Evolutionary conservation across 2,113 vertebrate species (phyloP).

Genomic region (Trichechus manatus): DNA sequence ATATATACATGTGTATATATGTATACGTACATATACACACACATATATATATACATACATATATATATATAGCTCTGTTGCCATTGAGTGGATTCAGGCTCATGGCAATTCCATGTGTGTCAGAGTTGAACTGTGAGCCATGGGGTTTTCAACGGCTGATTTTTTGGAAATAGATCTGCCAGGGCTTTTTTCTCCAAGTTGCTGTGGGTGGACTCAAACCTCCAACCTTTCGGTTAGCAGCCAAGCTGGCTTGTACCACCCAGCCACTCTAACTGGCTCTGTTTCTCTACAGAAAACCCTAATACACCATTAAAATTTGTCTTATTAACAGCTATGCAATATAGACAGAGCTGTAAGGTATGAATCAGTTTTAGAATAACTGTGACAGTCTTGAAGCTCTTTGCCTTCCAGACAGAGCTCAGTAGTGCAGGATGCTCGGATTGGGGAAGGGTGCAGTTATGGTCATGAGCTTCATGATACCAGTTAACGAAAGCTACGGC

Average conservation of each 20-base stretch:
- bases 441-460: neutral
- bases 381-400: neutral
- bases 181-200: neutral
- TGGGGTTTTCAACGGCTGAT: neutral
- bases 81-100: neutral
- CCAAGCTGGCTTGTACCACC: neutral
- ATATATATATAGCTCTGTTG: neutral
- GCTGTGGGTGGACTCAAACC: neutral
- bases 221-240: neutral
- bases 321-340: neutral
- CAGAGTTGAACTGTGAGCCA: neutral
- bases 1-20: no score
- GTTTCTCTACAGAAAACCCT: neutral
- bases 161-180: neutral
- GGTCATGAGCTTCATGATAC: neutral
- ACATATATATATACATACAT: no score
- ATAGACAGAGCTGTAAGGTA: neutral
- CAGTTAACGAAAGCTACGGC: neutral
- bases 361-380: neutral
- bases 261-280: neutral
- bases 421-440: neutral
- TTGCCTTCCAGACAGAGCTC: slow-evolving; percentile 12
- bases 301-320: neutral
- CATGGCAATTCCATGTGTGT: neutral
- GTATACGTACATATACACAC: no score